These are phyloP conservation scores for Chouioia cunea DNA, from an alignment of 2,888 invertebrate genomes.

Conservation along the genomic window DNA sequence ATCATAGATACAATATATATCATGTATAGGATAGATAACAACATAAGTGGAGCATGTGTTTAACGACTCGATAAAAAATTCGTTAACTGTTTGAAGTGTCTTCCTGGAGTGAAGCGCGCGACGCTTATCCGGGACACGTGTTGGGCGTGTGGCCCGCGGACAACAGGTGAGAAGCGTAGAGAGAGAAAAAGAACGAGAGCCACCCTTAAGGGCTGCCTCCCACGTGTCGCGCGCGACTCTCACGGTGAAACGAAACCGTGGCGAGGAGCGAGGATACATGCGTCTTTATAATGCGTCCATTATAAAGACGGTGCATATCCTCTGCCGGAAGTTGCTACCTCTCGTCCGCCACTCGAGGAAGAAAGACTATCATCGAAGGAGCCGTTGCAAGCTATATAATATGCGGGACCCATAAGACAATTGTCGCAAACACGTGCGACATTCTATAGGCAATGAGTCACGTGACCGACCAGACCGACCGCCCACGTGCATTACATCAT, in stretches of 20 bases:
- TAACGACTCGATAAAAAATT: conserved; percentile 34
- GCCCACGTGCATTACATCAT: conserved; percentile 39
- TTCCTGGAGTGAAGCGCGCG: neutral
- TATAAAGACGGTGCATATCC: neutral
- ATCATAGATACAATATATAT: too few species aligned
- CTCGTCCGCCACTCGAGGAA: conserved; percentile 15
- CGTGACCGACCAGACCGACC: conserved; percentile 21
- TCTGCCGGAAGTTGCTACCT: conserved; percentile 26
- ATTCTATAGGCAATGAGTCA: conserved; percentile 45
- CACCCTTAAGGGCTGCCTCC: conserved; percentile 31
- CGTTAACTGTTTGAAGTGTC: conserved; percentile 21
- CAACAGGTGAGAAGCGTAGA: conserved; percentile 48
- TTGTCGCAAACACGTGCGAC: conserved; percentile 47
- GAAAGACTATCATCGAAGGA: conserved; percentile 9
- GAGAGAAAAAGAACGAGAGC: conserved; percentile 3
- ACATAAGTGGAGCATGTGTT: too few species aligned
- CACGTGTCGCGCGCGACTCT: conserved; percentile 38
- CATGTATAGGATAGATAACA: too few species aligned
- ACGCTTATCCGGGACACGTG: conserved; percentile 47
- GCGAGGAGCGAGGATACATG: too few species aligned
- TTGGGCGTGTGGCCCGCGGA: conserved; percentile 28
- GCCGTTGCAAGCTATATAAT: neutral
- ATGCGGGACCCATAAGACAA: conserved; percentile 1
- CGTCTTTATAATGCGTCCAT: too few species aligned
- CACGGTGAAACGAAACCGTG: neutral